Base-by-base conservation (phyloP, 1,140 invertebrate genomes). In the Polyergus mexicanus region DNA sequence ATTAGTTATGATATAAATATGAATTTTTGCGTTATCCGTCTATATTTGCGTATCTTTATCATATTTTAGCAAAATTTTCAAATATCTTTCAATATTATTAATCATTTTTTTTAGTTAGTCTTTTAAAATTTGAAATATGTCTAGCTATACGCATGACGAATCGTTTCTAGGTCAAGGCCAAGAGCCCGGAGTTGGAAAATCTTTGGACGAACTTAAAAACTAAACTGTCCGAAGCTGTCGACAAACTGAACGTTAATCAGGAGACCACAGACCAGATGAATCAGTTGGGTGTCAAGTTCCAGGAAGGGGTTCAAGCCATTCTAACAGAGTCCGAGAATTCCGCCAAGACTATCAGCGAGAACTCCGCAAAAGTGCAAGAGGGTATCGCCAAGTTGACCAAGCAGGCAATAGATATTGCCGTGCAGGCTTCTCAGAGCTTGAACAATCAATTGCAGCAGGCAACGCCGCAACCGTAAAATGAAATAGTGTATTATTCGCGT, bases 381-480 rank as follows among this genome's bases (percentile, higher is more conserved):
- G 92, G 91, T 6, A 58, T 94, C n/a, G 89, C 91, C 11, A 92
- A 92, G 13, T 89, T 93, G n/a, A 91, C 93, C 2, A 94, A 94
- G 78, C 86, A 93, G n/a, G 91, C 91, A 6, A 87, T 94, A 28
- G 92, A 93, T 13, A 86, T 94, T 38, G 93, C 92, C 4, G 88
- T 93, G 2, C 63, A 94, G 25, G 91, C 93, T 0, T 89, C 92
- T 0, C 81, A 93, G 11, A 93, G 90, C 58, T 65, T 94, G 1
- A 93, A 92, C 32, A 76, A 72, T 8, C 86, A 93, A 41, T 86
- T 94, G 32, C 86, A 92, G 72, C 83, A 92, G 38, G 71, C 88
- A 6, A 11, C 86, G 22, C 58, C 41, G 5, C 19, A 76, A 38
- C 19, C 81, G 38, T 11, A 44, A 71, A 72, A 60, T 83, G 32